Conservation (phyloP, 2,888 invertebrate species). For the Dasysyrphus albostriatus region DNA sequence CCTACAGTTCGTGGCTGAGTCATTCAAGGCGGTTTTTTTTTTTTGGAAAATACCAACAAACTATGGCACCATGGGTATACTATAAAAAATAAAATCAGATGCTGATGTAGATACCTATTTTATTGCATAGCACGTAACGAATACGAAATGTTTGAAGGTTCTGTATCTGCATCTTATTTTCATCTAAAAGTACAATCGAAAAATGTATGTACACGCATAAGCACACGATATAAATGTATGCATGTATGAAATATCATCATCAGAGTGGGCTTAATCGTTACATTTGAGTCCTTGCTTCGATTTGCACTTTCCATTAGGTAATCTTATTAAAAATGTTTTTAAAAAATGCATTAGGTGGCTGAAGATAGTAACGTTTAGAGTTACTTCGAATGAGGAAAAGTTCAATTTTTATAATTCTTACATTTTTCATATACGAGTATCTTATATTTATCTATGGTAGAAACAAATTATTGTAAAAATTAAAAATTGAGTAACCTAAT, state of each 20-base stretch:
- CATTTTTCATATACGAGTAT: too few relatives aligned
- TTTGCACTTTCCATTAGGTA: not conserved
- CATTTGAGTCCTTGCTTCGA: not conserved
- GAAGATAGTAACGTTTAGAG: too few relatives aligned
- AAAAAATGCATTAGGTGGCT: too few relatives aligned
- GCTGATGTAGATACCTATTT: slow-evolving; percentile 29
- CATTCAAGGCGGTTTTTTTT: slow-evolving; percentile 23
- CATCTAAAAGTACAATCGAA: not conserved
- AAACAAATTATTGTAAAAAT: too few relatives aligned
- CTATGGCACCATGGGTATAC: not conserved
- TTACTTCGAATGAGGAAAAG: too few relatives aligned
- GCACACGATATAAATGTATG: not conserved
- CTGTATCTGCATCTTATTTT: slow-evolving; percentile 12
- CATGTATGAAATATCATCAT: not conserved
- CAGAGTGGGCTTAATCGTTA: not conserved
- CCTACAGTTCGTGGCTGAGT: slow-evolving; percentile 17
- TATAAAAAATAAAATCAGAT: slow-evolving; percentile 14
- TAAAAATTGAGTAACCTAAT: too few relatives aligned
- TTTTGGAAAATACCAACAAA: not conserved
- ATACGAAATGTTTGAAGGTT: slow-evolving; percentile 1
- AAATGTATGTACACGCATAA: slow-evolving; percentile 9
- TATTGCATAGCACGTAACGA: slow-evolving; percentile 24
- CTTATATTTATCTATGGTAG: too few relatives aligned
- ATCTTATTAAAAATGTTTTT: not conserved
- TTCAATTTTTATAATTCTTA: too few relatives aligned